Evolutionary conservation across 1,140 invertebrate species (phyloP).

Genomic region (Antheraea pernyi): DNA sequence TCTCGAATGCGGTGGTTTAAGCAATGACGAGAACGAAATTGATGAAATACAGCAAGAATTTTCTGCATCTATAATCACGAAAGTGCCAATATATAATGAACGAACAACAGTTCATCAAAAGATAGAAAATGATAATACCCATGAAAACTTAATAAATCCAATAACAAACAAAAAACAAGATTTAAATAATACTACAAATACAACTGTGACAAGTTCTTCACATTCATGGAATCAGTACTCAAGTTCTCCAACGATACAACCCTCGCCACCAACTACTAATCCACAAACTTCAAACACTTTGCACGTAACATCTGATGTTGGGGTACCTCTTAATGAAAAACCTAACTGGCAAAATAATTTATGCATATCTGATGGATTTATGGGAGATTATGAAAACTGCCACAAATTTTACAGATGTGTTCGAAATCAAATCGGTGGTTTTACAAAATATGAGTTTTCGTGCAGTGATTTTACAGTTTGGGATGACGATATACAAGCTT

Average conservation of each 20-base stretch:
- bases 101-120: slow-evolving; percentile 1
- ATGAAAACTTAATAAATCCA: background rate
- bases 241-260: background rate
- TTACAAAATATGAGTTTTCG: slow-evolving; percentile 83
- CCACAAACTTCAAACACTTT: background rate
- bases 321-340: background rate
- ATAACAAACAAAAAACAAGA: background rate
- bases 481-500: slow-evolving; percentile 83
- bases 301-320: background rate
- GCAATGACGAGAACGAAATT: slow-evolving; percentile 51
- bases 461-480: slow-evolving; percentile 87
- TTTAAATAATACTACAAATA: background rate
- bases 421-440: slow-evolving; percentile 79
- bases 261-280: background rate
- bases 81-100: slow-evolving; percentile 17
- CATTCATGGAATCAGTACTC: background rate
- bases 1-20: slow-evolving; percentile 73
- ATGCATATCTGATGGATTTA: slow-evolving; percentile 82
- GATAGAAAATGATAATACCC: background rate
- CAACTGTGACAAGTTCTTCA: background rate
- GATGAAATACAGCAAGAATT: slow-evolving; percentile 41
- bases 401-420: slow-evolving; percentile 90
- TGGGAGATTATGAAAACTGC: slow-evolving; percentile 84
- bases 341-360: slow-evolving; percentile 20
- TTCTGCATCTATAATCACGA: slow-evolving; percentile 53